Evolutionary conservation across 1,140 invertebrate species (phyloP).

Genomic region (Aricia agestis): DNA sequence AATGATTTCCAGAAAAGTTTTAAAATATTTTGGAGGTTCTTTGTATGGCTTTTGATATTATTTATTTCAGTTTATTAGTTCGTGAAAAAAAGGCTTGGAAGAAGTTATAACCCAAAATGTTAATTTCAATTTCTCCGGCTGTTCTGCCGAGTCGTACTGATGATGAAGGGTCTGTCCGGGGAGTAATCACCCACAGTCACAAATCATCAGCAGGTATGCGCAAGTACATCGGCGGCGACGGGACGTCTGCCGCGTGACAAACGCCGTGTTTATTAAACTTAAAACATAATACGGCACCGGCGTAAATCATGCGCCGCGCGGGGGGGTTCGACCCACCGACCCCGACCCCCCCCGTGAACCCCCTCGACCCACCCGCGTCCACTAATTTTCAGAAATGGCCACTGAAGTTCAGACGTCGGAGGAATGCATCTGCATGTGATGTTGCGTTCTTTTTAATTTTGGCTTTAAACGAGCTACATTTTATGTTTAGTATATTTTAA

Average conservation of each 20-base stretch:
- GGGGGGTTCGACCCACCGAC: slow-evolving; percentile 23
- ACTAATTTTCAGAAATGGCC: slow-evolving; percentile 68
- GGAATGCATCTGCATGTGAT: slow-evolving; percentile 39
- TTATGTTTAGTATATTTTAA: slow-evolving; percentile 16
- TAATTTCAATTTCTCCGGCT: neutral
- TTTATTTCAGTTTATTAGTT: no score
- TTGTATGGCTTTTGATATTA: no score
- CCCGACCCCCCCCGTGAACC: slow-evolving; percentile 24
- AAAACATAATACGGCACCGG: slow-evolving; percentile 73
- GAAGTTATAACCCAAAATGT: no score
- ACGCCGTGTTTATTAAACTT: slow-evolving; percentile 73
- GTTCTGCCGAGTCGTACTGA: neutral
- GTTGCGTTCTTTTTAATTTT: slow-evolving; percentile 26
- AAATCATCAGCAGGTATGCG: neutral
- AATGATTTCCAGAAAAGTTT: no score
- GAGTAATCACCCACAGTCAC: neutral
- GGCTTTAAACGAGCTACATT: slow-evolving; percentile 18
- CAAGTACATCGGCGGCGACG: slow-evolving; percentile 36
- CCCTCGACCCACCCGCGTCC: slow-evolving; percentile 45
- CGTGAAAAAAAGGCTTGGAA: no score
- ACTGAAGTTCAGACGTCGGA: slow-evolving; percentile 45
- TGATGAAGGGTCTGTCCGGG: neutral
- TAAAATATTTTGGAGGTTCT: no score
- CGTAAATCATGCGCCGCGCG: slow-evolving; percentile 71
- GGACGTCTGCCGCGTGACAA: slow-evolving; percentile 54